Base-by-base conservation (phyloP, 1,140 invertebrate species). In the Heliconius congener region DNA sequence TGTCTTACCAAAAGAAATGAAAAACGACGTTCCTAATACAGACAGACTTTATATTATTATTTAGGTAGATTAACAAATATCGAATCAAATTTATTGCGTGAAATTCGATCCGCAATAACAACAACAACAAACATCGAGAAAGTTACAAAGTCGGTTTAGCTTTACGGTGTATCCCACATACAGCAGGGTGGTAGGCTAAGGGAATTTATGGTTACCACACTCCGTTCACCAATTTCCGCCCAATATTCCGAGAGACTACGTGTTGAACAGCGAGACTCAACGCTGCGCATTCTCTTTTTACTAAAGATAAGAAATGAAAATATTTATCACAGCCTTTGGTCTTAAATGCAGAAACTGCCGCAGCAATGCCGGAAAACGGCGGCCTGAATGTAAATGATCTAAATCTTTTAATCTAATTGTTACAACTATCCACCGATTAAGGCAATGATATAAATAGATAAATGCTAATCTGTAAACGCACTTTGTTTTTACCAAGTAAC, bases 361-460 rank as follows among this genome's bases (percentile, higher is more conserved):
- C 18, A 6, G 6, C 6, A 19, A 16, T 13, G 13, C 42, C 13
- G 13, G 3, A 3, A 4, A 19, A 52, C 50, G 8, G 8, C 18
- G 18, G 1, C 50, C 50, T 52, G 18, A 19, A 19, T 52, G 50
- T 18, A 52, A 66, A 30, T 66, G 60, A 30, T 66, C 60, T 30
- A 66, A 66, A 66, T 66, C 27, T 66, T 30, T 27, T 66, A 66
- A 66, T 66, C 60, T 11, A 66, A 66, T 66, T 66, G 60, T 66
- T 16, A 30, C 5, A 66, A 30, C 4, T 30, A 30, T 27, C 60
- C 23, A 30, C 11, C 13, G 60, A 66, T 66, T 66, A 30, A 27
- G 60, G 60, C 60, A 30, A 30, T 30, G 60, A 8, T 30, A 30
- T 66, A 66, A 66, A 66, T 30, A 66, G 27, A 66, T 66, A 66